Evolutionary conservation across 1,140 invertebrate species (phyloP).

Genomic region (Solenopsis invicta): DNA sequence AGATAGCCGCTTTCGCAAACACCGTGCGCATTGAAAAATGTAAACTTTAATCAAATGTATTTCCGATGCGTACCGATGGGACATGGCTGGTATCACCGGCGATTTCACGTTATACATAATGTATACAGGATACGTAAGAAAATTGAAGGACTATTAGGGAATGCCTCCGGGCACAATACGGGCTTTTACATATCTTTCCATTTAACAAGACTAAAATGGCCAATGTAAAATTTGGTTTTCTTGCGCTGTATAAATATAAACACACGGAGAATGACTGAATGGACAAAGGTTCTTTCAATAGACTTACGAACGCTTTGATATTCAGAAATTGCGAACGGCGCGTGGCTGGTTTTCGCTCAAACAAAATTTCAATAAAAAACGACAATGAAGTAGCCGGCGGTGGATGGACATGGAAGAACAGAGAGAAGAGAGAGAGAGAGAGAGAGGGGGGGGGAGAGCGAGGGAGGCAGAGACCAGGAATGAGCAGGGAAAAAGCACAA

Average conservation of each 20-base stretch:
- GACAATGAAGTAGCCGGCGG: constrained; percentile 20
- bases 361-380: constrained; percentile 56
- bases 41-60: constrained; percentile 53
- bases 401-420: not conserved
- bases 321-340: constrained; percentile 56
- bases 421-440: not conserved
- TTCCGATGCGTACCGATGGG: constrained; percentile 9
- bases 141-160: not conserved
- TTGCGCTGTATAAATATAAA: not conserved
- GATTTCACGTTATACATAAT: constrained; percentile 21
- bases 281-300: constrained; percentile 36
- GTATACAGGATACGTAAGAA: not conserved
- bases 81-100: not conserved
- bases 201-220: constrained; percentile 13
- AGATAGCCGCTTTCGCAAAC: constrained; percentile 47
- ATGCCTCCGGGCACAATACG: not conserved
- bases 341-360: constrained; percentile 35
- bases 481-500: constrained; percentile 37
- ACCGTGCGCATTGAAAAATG: constrained; percentile 42
- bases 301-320: constrained; percentile 58
- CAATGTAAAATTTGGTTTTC: constrained; percentile 13
- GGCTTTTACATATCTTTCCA: not conserved
- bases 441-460: not conserved
- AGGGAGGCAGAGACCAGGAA: constrained; percentile 2
- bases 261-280: constrained; percentile 8